Conservation (phyloP, 2,888 invertebrate species). For the Dromius quadrimaculatus region DNA sequence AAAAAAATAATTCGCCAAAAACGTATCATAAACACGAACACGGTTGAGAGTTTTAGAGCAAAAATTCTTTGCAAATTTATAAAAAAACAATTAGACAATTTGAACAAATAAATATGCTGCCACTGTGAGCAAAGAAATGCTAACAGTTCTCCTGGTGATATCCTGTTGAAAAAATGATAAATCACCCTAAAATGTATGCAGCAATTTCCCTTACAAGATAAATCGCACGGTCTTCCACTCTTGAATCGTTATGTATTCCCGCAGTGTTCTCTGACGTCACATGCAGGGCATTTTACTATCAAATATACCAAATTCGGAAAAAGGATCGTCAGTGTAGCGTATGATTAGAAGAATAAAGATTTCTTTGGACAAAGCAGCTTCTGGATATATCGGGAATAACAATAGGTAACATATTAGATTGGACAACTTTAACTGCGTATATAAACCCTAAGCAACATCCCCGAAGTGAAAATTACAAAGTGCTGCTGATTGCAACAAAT, state of each 20-base stretch:
- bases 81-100: no score
- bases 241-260: constrained; percentile 2
- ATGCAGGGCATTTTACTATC: constrained; percentile 49
- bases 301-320: constrained; percentile 36
- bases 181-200: constrained; percentile 7
- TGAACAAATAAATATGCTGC: no score
- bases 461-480: constrained; percentile 32
- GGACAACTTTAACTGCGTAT: no score
- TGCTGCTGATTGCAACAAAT: constrained; percentile 41
- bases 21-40: no score
- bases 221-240: not conserved
- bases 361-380: not conserved
- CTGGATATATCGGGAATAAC: no score
- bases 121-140: no score
- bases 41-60: no score
- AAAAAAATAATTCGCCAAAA: no score
- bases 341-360: constrained; percentile 20
- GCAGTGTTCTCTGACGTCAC: constrained; percentile 37
- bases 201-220: not conserved
- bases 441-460: no score
- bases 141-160: constrained; percentile 19
- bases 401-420: no score
- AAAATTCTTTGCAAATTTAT: no score
- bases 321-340: constrained; percentile 37
- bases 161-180: constrained; percentile 21